Conservation (phyloP, 2,113 vertebrate species). For the Dissostichus mawsoni region DNA sequence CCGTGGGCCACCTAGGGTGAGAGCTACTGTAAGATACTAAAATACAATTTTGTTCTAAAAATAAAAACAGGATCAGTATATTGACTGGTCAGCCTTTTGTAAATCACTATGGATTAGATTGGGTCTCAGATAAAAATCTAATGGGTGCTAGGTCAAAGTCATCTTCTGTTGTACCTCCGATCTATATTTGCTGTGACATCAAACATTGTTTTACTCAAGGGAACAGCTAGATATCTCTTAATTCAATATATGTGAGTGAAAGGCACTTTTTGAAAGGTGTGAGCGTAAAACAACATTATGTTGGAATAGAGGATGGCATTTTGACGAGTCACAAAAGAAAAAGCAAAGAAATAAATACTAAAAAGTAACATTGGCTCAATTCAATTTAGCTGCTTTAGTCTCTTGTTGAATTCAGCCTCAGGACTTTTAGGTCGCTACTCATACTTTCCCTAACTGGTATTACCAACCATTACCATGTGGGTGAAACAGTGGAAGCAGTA, state of each 20-base stretch:
- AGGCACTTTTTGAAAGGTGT: not conserved
- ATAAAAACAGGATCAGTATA: constrained; percentile 5
- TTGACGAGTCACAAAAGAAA: no score
- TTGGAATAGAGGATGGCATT: not conserved
- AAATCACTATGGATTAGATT: not conserved
- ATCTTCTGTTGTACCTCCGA: not conserved
- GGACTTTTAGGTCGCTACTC: not conserved
- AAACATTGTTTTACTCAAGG: not conserved
- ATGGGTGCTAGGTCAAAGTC: not conserved
- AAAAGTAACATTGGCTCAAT: no score
- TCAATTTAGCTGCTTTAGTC: no score
- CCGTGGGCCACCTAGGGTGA: not conserved
- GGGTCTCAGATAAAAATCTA: not conserved
- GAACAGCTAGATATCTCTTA: not conserved
- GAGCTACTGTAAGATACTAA: not conserved
- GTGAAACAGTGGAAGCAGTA: not conserved
- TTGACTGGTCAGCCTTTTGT: constrained; percentile 15
- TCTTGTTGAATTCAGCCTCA: no score
- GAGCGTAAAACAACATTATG: not conserved
- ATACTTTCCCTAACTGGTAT: not conserved
- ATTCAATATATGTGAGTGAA: not conserved
- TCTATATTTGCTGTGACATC: not conserved
- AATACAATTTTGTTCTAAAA: constrained; percentile 1
- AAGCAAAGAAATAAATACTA: no score
- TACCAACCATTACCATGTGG: not conserved